A percentile compares a stretch with the other conserved stretches of the same genome.
Evolutionary conservation across 2,797 vertebrate genomes (phyloP).

Genomic region (Enteromius viviparus): DNA sequence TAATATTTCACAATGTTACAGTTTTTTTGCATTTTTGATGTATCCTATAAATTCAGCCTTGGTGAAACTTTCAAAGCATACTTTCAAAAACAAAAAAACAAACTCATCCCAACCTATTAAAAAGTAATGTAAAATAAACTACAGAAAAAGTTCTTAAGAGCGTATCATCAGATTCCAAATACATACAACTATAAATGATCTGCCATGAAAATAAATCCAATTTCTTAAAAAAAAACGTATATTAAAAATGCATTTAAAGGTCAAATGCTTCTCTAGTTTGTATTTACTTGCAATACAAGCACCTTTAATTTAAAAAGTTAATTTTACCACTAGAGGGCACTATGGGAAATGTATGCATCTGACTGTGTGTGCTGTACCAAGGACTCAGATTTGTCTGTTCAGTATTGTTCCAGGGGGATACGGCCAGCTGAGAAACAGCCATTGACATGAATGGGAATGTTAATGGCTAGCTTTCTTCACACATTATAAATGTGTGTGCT

Average conservation of each 20-base stretch:
- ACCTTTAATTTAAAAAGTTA: not conserved
- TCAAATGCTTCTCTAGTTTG: not conserved
- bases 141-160: not conserved
- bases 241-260: not conserved
- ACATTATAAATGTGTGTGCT: not conserved
- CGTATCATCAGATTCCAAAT: not conserved
- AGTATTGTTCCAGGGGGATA: not conserved
- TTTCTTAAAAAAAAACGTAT: not conserved
- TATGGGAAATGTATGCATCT: not conserved
- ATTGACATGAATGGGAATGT: conserved; percentile 1
- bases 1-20: not conserved
- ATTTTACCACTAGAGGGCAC: not conserved
- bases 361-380: not conserved
- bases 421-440: not conserved
- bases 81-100: not conserved
- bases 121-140: not conserved
- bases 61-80: not conserved
- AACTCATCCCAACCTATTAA: not conserved
- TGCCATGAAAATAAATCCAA: not conserved
- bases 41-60: not conserved
- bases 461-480: not conserved
- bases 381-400: not conserved
- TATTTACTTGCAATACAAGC: not conserved
- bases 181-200: not conserved
- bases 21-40: not conserved